phyloP scores from a whole-genome alignment of 2,888 invertebrate species.

The Aspidiotus destructor region DNA sequence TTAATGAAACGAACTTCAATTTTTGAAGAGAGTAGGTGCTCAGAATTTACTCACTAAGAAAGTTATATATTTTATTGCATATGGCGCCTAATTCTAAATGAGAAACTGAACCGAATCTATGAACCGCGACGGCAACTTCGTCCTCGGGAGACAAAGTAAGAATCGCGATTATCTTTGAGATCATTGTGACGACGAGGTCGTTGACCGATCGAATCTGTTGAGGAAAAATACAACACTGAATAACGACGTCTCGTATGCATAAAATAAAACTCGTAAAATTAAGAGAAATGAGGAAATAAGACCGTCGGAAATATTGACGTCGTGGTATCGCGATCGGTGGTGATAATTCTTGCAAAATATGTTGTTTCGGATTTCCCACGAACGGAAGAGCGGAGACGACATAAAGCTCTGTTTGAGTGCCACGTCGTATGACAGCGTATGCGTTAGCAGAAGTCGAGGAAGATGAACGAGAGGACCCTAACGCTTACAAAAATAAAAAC shows the following conservation, averaged over 20 bases:
- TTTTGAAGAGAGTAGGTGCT: background rate
- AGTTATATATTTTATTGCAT: slow-evolving; percentile 54
- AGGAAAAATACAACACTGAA: background rate
- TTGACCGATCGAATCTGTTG: slow-evolving; percentile 34
- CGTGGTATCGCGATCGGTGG: too few relatives aligned
- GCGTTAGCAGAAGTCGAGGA: too few relatives aligned
- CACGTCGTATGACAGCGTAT: too few relatives aligned
- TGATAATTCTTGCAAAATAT: too few relatives aligned
- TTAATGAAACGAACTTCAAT: slow-evolving; percentile 1
- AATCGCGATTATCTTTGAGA: slow-evolving; percentile 36
- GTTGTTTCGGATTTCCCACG: too few relatives aligned
- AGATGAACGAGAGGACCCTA: too few relatives aligned
- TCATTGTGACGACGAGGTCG: slow-evolving; percentile 35
- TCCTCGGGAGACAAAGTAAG: slow-evolving; percentile 33
- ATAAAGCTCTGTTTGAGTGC: too few relatives aligned
- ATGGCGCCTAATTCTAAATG: slow-evolving; percentile 66
- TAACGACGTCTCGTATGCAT: too few relatives aligned
- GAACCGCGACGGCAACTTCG: slow-evolving; percentile 57
- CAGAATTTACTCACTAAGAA: slow-evolving; percentile 48
- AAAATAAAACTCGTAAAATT: slow-evolving; percentile 38
- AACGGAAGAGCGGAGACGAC: too few relatives aligned
- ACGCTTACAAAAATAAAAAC: too few relatives aligned
- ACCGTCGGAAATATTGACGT: slow-evolving; percentile 37
- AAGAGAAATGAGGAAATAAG: background rate
- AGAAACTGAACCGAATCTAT: slow-evolving; percentile 68